Conservation (phyloP, 2,113 vertebrate genomes). For the Mus musculus region DNA sequence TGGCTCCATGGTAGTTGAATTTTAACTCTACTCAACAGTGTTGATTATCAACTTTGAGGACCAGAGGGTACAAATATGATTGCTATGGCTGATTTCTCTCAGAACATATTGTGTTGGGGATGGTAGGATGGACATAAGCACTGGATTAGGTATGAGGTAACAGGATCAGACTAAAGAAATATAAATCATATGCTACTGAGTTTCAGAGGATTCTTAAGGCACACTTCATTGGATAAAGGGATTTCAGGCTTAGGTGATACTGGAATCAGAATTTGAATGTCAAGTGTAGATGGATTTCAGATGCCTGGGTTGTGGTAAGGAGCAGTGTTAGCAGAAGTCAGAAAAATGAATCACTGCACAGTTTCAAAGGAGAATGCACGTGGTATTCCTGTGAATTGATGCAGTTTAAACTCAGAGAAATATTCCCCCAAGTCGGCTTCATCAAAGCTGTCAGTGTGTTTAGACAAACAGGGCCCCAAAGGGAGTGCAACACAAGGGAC, state of each 20-base stretch:
- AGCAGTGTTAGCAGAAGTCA: neutral
- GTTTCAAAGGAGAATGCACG: too few relatives aligned
- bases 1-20: too few relatives aligned
- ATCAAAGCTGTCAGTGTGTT: neutral
- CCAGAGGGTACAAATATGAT: neutral
- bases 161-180: neutral
- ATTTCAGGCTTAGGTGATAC: neutral
- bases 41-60: neutral
- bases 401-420: neutral
- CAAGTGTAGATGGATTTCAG: neutral
- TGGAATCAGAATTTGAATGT: neutral
- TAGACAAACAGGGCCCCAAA: neutral
- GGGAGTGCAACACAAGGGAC: neutral
- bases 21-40: neutral
- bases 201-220: neutral
- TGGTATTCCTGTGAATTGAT: neutral
- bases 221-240: neutral
- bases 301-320: neutral
- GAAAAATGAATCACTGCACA: neutral
- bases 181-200: neutral
- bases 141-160: neutral
- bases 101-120: neutral
- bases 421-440: neutral
- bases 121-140: neutral
- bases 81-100: neutral